Conservation (phyloP, 23 tunicate genomes). For the Oikopleura vanhoeffeni region DNA sequence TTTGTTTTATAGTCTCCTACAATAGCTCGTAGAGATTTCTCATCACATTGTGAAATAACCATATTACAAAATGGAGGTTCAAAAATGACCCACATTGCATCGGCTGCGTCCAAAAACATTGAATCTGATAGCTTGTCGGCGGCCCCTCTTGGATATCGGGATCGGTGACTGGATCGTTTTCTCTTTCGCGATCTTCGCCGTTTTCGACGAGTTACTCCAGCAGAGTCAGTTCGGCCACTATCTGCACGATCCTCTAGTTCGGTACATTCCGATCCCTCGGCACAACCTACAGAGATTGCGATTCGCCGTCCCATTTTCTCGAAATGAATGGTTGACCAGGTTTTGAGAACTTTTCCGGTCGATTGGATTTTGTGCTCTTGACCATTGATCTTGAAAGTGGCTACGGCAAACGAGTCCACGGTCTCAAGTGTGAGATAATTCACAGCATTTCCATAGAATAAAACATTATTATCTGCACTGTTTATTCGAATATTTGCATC, state of each 20-base stretch:
- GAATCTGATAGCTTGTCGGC: not conserved
- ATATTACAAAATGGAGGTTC: too few species aligned
- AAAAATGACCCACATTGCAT: not conserved
- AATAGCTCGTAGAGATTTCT: too few species aligned
- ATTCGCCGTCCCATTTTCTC: not conserved
- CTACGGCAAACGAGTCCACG: not conserved
- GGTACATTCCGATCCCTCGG: not conserved
- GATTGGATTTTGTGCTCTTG: not conserved
- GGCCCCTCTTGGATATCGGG: not conserved
- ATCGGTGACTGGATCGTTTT: not conserved
- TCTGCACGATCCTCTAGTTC: not conserved
- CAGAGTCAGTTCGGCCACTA: not conserved
- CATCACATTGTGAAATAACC: too few species aligned
- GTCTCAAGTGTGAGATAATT: not conserved
- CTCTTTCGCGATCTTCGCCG: too few species aligned
- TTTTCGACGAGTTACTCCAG: not conserved
- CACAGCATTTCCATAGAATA: not conserved
- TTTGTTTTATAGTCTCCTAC: not conserved
- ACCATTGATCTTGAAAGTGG: not conserved
- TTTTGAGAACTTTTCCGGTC: not conserved
- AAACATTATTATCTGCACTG: not conserved
- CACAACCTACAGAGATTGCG: not conserved
- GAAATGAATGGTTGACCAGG: not conserved
- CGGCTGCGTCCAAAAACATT: not conserved
- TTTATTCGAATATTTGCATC: not conserved